phyloP scores from a whole-genome alignment of 2,797 vertebrate genomes.

The Protosalanx chinensis region DNA sequence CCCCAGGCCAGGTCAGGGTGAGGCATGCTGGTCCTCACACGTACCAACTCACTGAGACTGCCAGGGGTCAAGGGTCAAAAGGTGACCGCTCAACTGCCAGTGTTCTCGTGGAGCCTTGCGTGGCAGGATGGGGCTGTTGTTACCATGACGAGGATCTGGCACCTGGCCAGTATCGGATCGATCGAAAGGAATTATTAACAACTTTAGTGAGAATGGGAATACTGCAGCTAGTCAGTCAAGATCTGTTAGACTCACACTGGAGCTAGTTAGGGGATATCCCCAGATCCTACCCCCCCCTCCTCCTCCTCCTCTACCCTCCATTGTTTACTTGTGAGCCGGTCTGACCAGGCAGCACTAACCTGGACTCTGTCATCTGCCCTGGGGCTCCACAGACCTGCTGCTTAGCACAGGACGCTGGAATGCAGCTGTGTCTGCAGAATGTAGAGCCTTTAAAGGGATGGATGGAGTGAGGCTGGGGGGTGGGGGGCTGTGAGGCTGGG shows the following conservation, averaged over 20 bases:
- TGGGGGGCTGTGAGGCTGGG: too few species aligned
- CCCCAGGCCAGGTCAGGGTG: constrained; percentile 40
- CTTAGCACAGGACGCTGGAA: constrained; percentile 58
- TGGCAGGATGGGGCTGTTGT: constrained; percentile 4
- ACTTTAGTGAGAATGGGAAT: too few species aligned
- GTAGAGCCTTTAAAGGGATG: constrained; percentile 58
- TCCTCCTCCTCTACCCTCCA: too few species aligned
- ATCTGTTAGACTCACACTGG: too few species aligned
- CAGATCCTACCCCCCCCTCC: too few species aligned
- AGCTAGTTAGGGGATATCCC: too few species aligned
- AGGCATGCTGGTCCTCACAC: constrained; percentile 43
- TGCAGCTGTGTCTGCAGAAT: constrained; percentile 65
- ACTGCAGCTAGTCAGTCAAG: too few species aligned
- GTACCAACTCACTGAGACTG: constrained; percentile 25
- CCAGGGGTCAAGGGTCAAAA: constrained; percentile 4
- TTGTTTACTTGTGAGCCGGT: too few species aligned
- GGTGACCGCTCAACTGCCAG: constrained; percentile 9
- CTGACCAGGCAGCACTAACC: too few species aligned
- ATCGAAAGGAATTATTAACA: too few species aligned
- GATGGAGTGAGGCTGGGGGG: too few species aligned
- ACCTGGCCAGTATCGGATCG: background rate
- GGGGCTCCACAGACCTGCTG: constrained; percentile 52
- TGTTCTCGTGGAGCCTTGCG: background rate
- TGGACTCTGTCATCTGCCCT: too few species aligned
- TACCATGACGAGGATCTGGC: background rate